Conservation (phyloP, 2,888 invertebrate genomes). For the Cheilosia vernalis region DNA sequence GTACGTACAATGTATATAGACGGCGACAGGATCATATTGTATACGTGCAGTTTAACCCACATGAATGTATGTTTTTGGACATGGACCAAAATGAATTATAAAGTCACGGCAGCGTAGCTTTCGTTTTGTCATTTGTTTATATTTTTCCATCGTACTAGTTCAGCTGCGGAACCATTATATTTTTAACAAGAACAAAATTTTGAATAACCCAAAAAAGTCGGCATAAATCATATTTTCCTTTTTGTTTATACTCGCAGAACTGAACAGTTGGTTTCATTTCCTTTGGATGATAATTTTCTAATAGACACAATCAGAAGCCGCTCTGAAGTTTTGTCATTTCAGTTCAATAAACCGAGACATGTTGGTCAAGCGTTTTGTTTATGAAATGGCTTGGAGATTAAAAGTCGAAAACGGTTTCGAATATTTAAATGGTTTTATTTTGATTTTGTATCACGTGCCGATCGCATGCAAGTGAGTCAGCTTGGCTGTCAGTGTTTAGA, state of each 20-base stretch:
- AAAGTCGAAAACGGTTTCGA: not conserved
- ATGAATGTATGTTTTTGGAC: slow-evolving; percentile 53
- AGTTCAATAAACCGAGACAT: slow-evolving; percentile 59
- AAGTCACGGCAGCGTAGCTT: slow-evolving; percentile 65
- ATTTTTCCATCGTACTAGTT: slow-evolving; percentile 32
- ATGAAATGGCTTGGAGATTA: slow-evolving; percentile 13
- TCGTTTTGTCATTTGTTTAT: slow-evolving; percentile 72
- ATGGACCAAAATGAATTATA: slow-evolving; percentile 71
- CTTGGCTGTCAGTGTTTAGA: not conserved
- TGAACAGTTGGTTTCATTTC: slow-evolving; percentile 1
- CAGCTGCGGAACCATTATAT: slow-evolving; percentile 18
- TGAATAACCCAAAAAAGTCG: slow-evolving; percentile 54
- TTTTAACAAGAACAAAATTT: slow-evolving; percentile 5
- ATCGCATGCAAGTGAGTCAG: slow-evolving; percentile 28
- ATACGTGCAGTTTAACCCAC: slow-evolving; percentile 14
- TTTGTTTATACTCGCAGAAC: slow-evolving; percentile 34
- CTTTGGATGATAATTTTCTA: slow-evolving; percentile 11
- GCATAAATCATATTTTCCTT: slow-evolving; percentile 24
- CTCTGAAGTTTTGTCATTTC: slow-evolving; percentile 8
- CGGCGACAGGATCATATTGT: slow-evolving; percentile 18
- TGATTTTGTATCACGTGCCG: slow-evolving; percentile 20
- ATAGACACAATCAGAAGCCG: slow-evolving; percentile 35
- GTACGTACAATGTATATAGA: slow-evolving; percentile 15
- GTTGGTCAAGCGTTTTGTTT: slow-evolving; percentile 9
- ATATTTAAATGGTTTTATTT: not conserved